Percentiles rank a stretch among this genome's conserved stretches.
These are phyloP conservation scores for Fringilla coelebs DNA, from an alignment of 2,797 vertebrate genomes.

Conservation along the genomic window DNA sequence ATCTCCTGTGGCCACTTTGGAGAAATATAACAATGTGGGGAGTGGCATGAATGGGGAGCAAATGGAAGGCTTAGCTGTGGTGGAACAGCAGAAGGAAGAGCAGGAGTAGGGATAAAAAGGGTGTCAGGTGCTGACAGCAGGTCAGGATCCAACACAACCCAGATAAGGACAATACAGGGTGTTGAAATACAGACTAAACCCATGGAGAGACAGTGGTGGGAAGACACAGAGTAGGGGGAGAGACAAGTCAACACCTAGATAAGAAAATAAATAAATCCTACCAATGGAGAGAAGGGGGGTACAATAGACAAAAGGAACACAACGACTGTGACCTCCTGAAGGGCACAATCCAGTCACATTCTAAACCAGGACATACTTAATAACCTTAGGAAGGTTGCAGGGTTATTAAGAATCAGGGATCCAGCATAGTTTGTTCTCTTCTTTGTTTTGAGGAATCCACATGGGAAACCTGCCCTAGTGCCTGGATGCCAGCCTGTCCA, in stretches of 20 bases:
- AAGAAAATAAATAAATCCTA: background rate
- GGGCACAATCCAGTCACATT: background rate
- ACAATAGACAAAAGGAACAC: background rate
- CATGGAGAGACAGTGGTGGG: background rate
- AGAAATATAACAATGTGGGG: background rate
- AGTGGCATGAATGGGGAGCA: rapidly evolving
- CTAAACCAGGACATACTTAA: background rate
- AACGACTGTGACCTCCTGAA: background rate
- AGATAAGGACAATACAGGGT: background rate
- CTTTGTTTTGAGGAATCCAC: background rate
- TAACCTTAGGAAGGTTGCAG: background rate
- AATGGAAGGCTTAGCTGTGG: background rate
- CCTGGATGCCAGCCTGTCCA: background rate
- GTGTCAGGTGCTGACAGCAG: background rate
- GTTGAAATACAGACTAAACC: background rate
- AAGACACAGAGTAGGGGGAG: background rate
- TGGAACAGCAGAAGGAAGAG: background rate
- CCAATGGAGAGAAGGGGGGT: background rate
- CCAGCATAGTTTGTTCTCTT: background rate
- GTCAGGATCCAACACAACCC: background rate
- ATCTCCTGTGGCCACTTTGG: background rate
- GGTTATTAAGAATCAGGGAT: background rate
- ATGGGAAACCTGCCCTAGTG: background rate
- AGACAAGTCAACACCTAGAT: background rate
- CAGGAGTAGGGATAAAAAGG: background rate